Evolutionary conservation across 2,113 vertebrate species (phyloP).

Genomic region (Prinia subflava): DNA sequence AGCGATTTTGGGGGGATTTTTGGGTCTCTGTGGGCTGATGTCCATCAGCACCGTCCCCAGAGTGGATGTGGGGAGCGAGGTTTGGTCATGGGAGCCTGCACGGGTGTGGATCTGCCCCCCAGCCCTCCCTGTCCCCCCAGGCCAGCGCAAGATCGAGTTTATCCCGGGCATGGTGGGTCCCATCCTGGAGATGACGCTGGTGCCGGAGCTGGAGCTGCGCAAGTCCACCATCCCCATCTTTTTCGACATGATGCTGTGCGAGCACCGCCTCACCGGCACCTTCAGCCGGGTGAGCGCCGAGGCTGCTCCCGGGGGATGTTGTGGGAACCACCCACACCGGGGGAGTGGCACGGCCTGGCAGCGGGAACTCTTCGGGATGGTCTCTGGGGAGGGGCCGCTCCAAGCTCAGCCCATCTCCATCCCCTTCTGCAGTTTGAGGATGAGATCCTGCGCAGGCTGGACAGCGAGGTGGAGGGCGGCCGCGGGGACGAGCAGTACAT

Average conservation of each 20-base stretch:
- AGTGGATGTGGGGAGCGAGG: accelerated
- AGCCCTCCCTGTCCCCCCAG: not conserved
- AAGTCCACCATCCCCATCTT: conserved; percentile 65
- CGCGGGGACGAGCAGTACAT: conserved; percentile 61
- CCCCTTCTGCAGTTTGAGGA: conserved; percentile 53
- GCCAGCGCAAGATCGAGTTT: conserved; percentile 56
- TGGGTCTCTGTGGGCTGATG: not conserved
- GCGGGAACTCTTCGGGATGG: accelerated
- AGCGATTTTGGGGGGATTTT: not conserved
- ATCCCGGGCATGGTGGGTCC: conserved; percentile 67
- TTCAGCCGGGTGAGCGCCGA: conserved; percentile 22
- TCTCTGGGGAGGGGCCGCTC: not conserved
- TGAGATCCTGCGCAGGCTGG: conserved; percentile 53
- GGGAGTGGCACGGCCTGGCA: too few species aligned
- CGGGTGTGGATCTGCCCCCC: not conserved
- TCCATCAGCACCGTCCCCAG: not conserved
- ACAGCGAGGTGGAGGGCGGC: conserved; percentile 66
- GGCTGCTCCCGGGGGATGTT: not conserved
- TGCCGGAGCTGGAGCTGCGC: conserved; percentile 61
- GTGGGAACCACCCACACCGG: accelerated
- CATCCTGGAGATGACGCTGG: conserved; percentile 65
- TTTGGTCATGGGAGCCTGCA: not conserved
- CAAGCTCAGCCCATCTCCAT: not conserved
- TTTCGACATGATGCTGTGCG: conserved; percentile 70
- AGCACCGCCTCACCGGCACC: conserved; percentile 20